Percentiles rank a stretch among this genome's conserved stretches.
phyloP scores from a whole-genome alignment of 1,140 invertebrate species.

The Asobara japonica region DNA sequence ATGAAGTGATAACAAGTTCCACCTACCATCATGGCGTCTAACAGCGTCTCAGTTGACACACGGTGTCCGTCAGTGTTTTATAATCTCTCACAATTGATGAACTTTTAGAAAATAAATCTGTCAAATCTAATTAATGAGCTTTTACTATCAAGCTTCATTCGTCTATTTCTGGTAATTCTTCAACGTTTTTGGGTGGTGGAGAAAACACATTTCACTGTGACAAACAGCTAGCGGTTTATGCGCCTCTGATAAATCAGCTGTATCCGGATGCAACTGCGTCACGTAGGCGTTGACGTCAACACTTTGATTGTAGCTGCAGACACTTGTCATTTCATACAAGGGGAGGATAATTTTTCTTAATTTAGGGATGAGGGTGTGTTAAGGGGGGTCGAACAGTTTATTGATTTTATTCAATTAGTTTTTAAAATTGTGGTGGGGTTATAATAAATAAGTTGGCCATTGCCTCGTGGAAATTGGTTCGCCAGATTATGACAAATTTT shows the following conservation, averaged over 20 bases:
- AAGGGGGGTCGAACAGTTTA: neutral
- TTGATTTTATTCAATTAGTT: neutral
- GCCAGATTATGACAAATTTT: too few species aligned
- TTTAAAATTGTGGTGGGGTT: neutral
- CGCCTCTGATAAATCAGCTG: conserved; percentile 12
- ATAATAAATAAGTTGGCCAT: too few species aligned
- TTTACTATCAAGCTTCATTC: neutral
- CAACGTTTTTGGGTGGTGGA: neutral
- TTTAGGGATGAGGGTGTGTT: neutral
- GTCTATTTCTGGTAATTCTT: neutral
- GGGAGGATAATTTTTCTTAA: neutral
- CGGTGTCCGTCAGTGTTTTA: neutral
- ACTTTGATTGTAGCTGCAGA: neutral
- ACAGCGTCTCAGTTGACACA: conserved; percentile 46
- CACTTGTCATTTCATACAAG: neutral
- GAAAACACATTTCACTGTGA: neutral
- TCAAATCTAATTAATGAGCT: neutral
- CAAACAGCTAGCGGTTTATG: neutral
- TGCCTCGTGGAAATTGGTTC: too few species aligned
- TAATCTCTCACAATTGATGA: neutral
- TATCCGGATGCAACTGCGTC: conserved; percentile 25
- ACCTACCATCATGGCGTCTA: conserved; percentile 67
- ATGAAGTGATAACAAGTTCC: conserved; percentile 65
- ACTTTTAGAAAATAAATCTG: neutral
- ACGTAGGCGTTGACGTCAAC: conserved; percentile 12